These are phyloP conservation scores for Caenorhabditis doughertyi DNA, from an alignment of 2,888 invertebrate genomes.

Conservation along the genomic window DNA sequence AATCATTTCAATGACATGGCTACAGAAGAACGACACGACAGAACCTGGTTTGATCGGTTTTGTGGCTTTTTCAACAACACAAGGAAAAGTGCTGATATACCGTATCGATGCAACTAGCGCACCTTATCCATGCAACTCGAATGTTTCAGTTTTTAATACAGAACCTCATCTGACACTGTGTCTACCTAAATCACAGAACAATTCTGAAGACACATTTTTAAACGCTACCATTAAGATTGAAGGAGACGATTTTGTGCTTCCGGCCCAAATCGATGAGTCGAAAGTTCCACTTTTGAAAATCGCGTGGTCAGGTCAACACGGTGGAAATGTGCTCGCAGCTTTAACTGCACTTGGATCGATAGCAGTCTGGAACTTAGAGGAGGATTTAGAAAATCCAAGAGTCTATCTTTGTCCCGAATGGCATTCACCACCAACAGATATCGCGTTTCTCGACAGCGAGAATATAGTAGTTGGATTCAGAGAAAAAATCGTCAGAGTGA, in stretches of 20 bases:
- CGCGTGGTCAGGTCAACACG: conserved; percentile 52
- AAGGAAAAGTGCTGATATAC: conserved; percentile 68
- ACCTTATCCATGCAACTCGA: background rate
- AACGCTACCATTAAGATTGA: conserved; percentile 29
- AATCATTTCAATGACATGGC: conserved; percentile 59
- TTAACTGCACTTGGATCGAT: conserved; percentile 58
- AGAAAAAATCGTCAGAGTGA: conserved; percentile 57
- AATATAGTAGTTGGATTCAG: conserved; percentile 64
- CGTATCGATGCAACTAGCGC: conserved; percentile 30
- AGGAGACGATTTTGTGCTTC: conserved; percentile 9
- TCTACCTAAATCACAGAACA: conserved; percentile 14
- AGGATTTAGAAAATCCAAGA: conserved; percentile 29
- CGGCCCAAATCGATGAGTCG: conserved; percentile 29
- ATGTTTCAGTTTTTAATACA: conserved; percentile 9
- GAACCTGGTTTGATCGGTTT: conserved; percentile 60
- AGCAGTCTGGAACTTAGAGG: conserved; percentile 57
- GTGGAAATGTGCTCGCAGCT: conserved; percentile 48
- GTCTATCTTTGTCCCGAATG: conserved; percentile 37
- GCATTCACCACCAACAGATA: conserved; percentile 63
- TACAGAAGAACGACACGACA: conserved; percentile 28
- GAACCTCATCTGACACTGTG: conserved; percentile 30
- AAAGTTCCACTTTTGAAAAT: conserved; percentile 45
- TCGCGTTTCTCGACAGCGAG: conserved; percentile 50
- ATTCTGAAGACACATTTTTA: background rate
- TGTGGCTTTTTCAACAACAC: conserved; percentile 58